Conservation (phyloP, 2,113 vertebrate species). For the Jacana jacana region DNA sequence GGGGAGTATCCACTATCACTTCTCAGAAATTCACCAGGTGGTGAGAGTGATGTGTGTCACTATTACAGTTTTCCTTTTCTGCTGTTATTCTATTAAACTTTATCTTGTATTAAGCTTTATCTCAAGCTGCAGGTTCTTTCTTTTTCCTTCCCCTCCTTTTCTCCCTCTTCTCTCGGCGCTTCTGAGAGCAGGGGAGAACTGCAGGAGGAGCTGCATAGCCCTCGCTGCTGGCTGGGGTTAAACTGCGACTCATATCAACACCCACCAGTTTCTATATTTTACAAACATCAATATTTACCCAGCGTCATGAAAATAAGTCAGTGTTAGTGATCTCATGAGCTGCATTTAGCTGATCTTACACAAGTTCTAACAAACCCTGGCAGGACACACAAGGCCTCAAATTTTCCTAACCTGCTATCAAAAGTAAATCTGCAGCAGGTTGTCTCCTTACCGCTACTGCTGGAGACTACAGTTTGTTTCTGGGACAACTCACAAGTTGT, state of each 20-base stretch:
- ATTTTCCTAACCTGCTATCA: background rate
- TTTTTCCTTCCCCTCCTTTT: background rate
- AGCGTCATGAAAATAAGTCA: background rate
- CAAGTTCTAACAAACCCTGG: background rate
- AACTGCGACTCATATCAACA: background rate
- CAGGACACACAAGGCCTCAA: accelerated
- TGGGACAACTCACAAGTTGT: background rate
- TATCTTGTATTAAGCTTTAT: background rate
- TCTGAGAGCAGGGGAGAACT: background rate
- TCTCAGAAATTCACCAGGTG: background rate
- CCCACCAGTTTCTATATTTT: background rate
- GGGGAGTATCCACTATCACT: background rate
- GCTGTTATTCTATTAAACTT: background rate
- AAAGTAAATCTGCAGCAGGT: background rate
- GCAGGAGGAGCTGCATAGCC: background rate
- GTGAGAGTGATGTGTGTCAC: background rate
- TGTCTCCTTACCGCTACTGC: background rate
- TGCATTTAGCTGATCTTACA: background rate
- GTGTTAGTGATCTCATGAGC: background rate
- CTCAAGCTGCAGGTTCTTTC: background rate
- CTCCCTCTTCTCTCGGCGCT: background rate
- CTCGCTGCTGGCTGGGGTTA: background rate
- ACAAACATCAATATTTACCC: background rate
- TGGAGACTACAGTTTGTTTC: background rate
- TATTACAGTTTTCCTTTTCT: background rate